A percentile compares a stretch with the other conserved stretches of the same genome.
These are phyloP conservation scores for Athripsodes cinereus DNA, from an alignment of 2,888 invertebrate species.

Conservation along the genomic window DNA sequence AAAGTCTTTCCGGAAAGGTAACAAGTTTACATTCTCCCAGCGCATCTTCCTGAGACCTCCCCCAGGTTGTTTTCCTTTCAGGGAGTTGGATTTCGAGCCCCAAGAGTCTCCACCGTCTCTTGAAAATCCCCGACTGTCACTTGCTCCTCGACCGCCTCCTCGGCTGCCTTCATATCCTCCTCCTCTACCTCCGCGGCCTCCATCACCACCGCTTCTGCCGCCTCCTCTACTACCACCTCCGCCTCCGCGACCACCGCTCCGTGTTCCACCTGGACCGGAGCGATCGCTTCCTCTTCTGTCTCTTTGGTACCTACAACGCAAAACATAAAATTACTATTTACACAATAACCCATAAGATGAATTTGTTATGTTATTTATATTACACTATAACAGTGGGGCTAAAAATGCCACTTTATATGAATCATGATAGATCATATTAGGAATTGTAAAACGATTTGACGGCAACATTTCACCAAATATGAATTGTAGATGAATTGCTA, in stretches of 20 bases:
- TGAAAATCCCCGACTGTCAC: constrained; percentile 36
- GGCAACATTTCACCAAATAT: no score
- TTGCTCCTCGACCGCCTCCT: constrained; percentile 33
- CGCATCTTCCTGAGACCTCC: constrained; percentile 75
- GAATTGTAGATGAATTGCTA: no score
- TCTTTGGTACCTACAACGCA: not conserved
- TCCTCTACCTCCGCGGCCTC: constrained; percentile 51
- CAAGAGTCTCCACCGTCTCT: constrained; percentile 36
- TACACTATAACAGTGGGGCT: no score
- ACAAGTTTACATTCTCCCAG: constrained; percentile 78
- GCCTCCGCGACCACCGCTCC: not conserved
- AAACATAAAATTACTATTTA: no score
- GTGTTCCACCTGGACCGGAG: not conserved
- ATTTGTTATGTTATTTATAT: no score
- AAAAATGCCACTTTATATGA: no score
- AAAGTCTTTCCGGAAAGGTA: constrained; percentile 90
- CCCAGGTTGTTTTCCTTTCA: constrained; percentile 66
- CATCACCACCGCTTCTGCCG: constrained; percentile 27
- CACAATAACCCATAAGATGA: no score
- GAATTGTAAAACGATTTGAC: no score
- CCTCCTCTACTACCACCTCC: constrained; percentile 18
- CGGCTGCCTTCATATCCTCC: constrained; percentile 43
- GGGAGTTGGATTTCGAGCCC: constrained; percentile 30
- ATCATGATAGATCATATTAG: no score
- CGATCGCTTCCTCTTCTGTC: not conserved